Base-by-base conservation (phyloP, 2,888 invertebrate species). In the Gymnocheta viridis region DNA sequence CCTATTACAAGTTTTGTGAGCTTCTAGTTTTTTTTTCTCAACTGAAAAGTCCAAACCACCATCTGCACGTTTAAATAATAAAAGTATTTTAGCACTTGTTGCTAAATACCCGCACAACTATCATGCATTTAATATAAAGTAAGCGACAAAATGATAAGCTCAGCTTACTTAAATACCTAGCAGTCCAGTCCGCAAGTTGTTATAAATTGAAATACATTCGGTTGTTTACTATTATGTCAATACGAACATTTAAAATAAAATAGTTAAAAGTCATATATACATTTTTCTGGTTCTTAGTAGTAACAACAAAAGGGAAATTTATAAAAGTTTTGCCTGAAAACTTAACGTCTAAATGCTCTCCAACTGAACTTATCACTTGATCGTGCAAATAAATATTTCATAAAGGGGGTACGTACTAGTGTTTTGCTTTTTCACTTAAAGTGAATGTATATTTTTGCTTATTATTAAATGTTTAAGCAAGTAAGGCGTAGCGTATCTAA, bases 31-130 rank as follows among this genome's bases (percentile, higher is more conserved):
- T 47, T 29, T 19, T 47, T 49, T 54, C 24, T 72, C 35, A n/a
- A n/a, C n/a, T n/a, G n/a, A 27, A n/a, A 44, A 19, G 38, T 35
- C 32, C 44, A 24, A 32, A 32, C 14, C 41, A 62, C 66, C 84
- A 81, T 81, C 70, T 84, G 84, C 84, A 84, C 84, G 84, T 84
- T 81, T 81, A 69, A 73, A 72, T 81, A 84, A 81, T 84, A 81
- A 84, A 81, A 84, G 84, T 84, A 81, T 84, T 84, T 84, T 84
- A 84, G 77, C 84, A 84, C 84, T 84, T 84, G 84, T 84, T 77
- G 80, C 72, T 67, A 77, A 82, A 77, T 49, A 49, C 60, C 72
- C 51, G 10, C 62, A 14, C 56, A 77, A 51, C n/a, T n/a, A n/a
- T n/a, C n/a, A n/a, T 38, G 62, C 51, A 41, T 41, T 51, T 62